Evolutionary conservation across 64 coral and sea anemone species (phyloP).

Genomic region (Pocillopora verrucosa): DNA sequence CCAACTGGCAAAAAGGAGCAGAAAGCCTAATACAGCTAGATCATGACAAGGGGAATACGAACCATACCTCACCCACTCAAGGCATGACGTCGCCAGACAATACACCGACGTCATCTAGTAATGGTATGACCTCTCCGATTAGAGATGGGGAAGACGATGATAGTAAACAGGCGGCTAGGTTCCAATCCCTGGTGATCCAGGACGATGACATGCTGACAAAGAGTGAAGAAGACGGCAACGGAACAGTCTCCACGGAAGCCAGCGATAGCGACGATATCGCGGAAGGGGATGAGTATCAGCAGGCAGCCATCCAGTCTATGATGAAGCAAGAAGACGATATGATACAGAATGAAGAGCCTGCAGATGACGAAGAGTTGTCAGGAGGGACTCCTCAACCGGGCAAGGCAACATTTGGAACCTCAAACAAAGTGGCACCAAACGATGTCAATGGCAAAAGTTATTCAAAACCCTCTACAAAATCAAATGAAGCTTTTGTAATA

Average conservation of each 20-base stretch:
- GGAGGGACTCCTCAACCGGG: not conserved
- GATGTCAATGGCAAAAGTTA: not conserved
- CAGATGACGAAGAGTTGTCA: not conserved
- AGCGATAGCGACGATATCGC: not conserved
- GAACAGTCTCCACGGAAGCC: not conserved
- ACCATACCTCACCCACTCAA: not conserved
- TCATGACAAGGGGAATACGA: not conserved
- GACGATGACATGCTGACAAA: conserved; percentile 27
- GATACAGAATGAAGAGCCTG: conserved; percentile 18
- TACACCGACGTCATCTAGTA: not conserved
- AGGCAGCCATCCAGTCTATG: conserved; percentile 39
- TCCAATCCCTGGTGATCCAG: conserved; percentile 31
- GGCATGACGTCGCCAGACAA: not conserved
- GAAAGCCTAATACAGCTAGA: conserved; percentile 16
- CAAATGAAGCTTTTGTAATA: not conserved
- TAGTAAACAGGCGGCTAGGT: conserved; percentile 14
- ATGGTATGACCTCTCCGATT: not conserved
- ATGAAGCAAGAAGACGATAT: conserved; percentile 40
- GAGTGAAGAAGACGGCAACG: conserved; percentile 1
- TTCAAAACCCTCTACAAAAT: not conserved
- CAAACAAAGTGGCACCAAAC: not conserved
- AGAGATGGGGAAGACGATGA: not conserved
- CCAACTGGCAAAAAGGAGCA: conserved; percentile 43
- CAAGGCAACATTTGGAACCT: not conserved
- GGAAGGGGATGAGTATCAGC: not conserved